These are phyloP conservation scores for Hoplias malabaricus DNA, from an alignment of 2,113 vertebrate species.

Conservation along the genomic window DNA sequence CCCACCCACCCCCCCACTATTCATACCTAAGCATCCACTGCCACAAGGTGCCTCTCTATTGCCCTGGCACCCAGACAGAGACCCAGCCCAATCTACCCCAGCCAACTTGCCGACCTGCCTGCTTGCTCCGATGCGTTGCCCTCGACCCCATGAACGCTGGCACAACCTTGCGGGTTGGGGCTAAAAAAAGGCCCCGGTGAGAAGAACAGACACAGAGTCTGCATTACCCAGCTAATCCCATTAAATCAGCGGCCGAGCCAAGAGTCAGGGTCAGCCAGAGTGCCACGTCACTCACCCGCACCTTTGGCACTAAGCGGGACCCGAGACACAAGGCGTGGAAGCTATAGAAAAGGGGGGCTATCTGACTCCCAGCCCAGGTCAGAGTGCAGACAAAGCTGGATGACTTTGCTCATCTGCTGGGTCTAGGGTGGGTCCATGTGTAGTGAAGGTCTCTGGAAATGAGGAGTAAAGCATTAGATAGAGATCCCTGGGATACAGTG, in stretches of 20 bases:
- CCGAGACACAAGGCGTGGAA: constrained; percentile 36
- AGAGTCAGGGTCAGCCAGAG: constrained; percentile 78
- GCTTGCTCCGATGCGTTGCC: constrained; percentile 63
- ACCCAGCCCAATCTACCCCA: constrained; percentile 58
- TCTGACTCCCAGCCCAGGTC: constrained; percentile 49
- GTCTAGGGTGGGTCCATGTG: constrained; percentile 20
- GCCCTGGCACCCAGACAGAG: constrained; percentile 37
- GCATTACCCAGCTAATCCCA: constrained; percentile 81
- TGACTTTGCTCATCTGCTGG: constrained; percentile 28
- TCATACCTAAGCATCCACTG: constrained; percentile 40
- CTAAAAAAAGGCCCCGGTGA: constrained; percentile 75
- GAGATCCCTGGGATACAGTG: not conserved
- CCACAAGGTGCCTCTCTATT: constrained; percentile 21
- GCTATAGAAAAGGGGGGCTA: constrained; percentile 53
- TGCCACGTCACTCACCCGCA: constrained; percentile 76
- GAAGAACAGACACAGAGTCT: constrained; percentile 76
- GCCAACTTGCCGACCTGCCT: constrained; percentile 8
- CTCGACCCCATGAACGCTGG: constrained; percentile 74
- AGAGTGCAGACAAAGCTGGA: constrained; percentile 37
- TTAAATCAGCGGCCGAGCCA: constrained; percentile 76
- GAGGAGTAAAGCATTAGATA: not conserved
- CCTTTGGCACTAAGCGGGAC: constrained; percentile 73
- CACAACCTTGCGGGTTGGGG: constrained; percentile 68
- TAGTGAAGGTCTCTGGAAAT: not conserved
- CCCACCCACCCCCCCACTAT: no score